Conservation (phyloP, 2,797 vertebrate genomes). For the Iguana delicatissima region DNA sequence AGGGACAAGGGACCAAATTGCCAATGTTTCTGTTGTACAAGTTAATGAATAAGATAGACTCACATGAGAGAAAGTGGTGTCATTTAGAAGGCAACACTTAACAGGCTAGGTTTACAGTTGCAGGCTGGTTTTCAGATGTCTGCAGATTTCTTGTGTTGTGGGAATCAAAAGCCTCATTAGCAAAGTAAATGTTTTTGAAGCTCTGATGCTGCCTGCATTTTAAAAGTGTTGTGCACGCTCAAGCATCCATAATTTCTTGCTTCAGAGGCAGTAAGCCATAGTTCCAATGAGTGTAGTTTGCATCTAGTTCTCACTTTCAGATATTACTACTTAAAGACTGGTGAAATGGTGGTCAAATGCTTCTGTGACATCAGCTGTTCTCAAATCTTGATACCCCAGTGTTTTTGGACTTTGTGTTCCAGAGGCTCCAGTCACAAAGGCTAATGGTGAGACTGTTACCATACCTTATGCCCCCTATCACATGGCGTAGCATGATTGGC, state of each 20-base stretch:
- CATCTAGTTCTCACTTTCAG: background rate
- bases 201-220: slow-evolving; percentile 53
- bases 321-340: background rate
- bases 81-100: slow-evolving; percentile 12
- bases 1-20: background rate
- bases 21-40: background rate
- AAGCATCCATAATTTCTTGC: background rate
- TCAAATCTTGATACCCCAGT: background rate
- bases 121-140: slow-evolving; percentile 54
- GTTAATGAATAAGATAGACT: background rate
- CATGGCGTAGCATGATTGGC: no score
- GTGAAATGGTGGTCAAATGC: background rate
- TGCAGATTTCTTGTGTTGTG: slow-evolving; percentile 40
- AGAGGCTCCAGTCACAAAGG: background rate
- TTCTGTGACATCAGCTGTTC: background rate
- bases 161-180: slow-evolving; percentile 21
- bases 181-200: slow-evolving; percentile 36
- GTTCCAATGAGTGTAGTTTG: background rate
- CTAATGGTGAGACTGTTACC: background rate
- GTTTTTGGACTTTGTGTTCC: background rate
- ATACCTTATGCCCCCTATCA: no score
- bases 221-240: slow-evolving; percentile 46
- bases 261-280: background rate
- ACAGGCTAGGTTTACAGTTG: slow-evolving; percentile 39
- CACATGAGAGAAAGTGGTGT: background rate